Evolutionary conservation across 1,140 invertebrate genomes (phyloP), one percentile per base, ranked within the genome.

Genomic region (Cyrtorhinus lividipennis): DNA sequence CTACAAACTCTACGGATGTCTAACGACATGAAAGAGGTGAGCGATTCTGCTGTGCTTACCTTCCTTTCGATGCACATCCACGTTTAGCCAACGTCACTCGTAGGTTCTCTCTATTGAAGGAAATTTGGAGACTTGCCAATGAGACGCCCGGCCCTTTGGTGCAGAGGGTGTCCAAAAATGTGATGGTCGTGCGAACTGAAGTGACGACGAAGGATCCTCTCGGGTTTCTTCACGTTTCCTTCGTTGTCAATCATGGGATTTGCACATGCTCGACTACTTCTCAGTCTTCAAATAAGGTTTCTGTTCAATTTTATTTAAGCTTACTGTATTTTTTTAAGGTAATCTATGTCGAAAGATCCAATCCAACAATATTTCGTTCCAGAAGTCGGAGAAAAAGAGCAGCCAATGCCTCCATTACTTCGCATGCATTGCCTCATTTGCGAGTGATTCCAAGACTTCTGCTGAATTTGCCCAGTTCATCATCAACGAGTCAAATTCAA

Each of bases 151-250:
- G 83, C 22, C 82, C 84, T 1, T 71, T 88, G 13, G 85, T 90
- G 10, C 87, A 90, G 71, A 78, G 86, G 68, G 81, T 89, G 23
- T 85, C 86, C 1, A 86, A 85, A 73, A 81, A 81, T 67, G 83
- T 85, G 30, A 85, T 90, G 82, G 86, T 82, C 45, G 85, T 89
- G 0, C 87, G 84, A 71, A 88, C 85, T 71, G 82, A 85, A 72
- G 76, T 79, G 15, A 81, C 79, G 62, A 75, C 80, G 1, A 83
- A 83, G 67, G 81, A 88, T 70, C 84, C 84, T 8, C 73, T 89
- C 20, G 86, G 86, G 5, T 88, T 86, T 71, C 73, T 89, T 27
- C 87, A 90, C 73, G 83, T 86, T 72, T 78, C 66, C 30, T 67
- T 68, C 61, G 61, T 58, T 48, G 13, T 61, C n/a, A 59, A 25